Evolutionary conservation across 2,797 vertebrate genomes (phyloP).

Genomic region (Pangasius mekongensis): DNA sequence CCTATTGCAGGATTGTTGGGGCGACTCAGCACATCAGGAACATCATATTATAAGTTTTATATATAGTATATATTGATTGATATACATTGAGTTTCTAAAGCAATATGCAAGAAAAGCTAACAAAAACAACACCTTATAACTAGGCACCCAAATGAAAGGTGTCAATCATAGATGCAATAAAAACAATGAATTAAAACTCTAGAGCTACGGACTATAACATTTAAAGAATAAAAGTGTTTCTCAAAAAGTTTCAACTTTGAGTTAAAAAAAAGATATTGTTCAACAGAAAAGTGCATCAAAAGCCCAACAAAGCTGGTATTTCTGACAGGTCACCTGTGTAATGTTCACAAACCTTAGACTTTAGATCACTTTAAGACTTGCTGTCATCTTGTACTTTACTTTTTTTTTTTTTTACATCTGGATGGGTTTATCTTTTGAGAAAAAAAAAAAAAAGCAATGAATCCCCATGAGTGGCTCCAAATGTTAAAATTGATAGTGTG

Average conservation of each 20-base stretch:
- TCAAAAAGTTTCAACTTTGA: neutral
- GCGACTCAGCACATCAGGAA: neutral
- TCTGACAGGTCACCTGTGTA: neutral
- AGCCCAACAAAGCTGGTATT: neutral
- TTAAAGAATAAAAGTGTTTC: neutral
- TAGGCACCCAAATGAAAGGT: neutral
- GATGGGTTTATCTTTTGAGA: slow-evolving; percentile 15
- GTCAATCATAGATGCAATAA: neutral
- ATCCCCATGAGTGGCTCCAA: neutral
- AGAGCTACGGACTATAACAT: neutral
- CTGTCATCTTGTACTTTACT: neutral
- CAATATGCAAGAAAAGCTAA: neutral
- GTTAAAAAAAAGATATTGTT: neutral
- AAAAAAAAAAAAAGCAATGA: neutral
- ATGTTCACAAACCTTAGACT: neutral
- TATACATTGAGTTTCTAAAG: neutral
- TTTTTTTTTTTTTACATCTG: slow-evolving; percentile 17
- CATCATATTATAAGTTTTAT: neutral
- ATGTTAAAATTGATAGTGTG: neutral
- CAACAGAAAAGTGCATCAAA: neutral
- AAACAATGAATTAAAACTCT: neutral
- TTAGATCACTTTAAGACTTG: neutral
- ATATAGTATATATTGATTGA: too few species aligned
- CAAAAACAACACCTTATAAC: neutral
- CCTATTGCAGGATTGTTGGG: neutral